Evolutionary conservation across 2,888 invertebrate species (phyloP), one percentile per base, ranked within the genome.

Genomic region (Acrobasis consociella): DNA sequence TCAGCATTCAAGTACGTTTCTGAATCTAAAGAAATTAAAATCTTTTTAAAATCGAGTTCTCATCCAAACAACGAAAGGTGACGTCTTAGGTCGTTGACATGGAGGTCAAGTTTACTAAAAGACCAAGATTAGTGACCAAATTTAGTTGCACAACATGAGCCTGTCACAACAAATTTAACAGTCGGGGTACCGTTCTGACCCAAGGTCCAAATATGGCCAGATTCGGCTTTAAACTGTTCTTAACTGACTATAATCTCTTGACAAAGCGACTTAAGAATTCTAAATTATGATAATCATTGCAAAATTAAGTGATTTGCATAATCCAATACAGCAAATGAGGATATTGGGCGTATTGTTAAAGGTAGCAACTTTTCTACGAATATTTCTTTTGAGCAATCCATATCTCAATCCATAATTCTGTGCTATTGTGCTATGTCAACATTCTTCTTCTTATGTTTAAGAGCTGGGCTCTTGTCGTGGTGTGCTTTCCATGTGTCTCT

Each of bases 151-250:
- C 56, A 56, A 56, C 56, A 17, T 15, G 37, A 9, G 55, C 15
- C 17, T 56, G 65, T 65, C 65, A 65, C 59, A 65, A 56, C 63
- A 55, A 46, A 50, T 50, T 62, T 58, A 59, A 55, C 62, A 61
- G 61, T 52, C 52, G 39, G 38, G 42, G 46, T 63, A 62, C 63
- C 62, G 56, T 60, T 62, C 61, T 65, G 60, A 65, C 60, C 50
- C 60, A 22, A 65, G 65, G 64, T 17, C 68, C 67, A 61, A 64
- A 68, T 64, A 68, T 49, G 69, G 71, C 9, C 56, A 38, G 67
- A 64, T 66, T 66, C 65, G 61, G 63, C 64, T 60, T 60, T 59
- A 62, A 58, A 51, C 52, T 59, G 60, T 56, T 49, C 46, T 60
- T 49, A 49, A 56, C 15, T 53, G 50, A 39, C n/a, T 39, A 11